These are phyloP conservation scores for Drosophila villosipedis DNA, from an alignment of 2,888 invertebrate species.

Conservation along the genomic window DNA sequence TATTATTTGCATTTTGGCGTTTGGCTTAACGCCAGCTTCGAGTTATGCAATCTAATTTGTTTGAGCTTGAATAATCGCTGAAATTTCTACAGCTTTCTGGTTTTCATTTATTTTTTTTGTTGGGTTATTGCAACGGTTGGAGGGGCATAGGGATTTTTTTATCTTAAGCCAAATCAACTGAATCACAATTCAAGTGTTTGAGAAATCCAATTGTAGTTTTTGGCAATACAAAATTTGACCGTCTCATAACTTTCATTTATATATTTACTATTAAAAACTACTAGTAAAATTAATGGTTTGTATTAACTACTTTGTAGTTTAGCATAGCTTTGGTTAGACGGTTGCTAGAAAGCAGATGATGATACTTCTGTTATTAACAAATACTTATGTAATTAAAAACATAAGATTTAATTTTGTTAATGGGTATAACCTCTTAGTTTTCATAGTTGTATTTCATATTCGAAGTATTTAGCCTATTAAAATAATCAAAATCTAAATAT, in stretches of 20 bases:
- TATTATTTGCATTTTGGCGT: slow-evolving; percentile 23
- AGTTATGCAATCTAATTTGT: slow-evolving; percentile 62
- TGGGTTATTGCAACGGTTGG: slow-evolving; percentile 9
- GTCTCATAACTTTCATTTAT: not conserved
- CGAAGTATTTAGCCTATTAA: not conserved
- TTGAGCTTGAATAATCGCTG: slow-evolving; percentile 45
- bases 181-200: slow-evolving; percentile 26
- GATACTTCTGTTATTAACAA: no score
- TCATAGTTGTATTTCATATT: not conserved
- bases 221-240: not conserved
- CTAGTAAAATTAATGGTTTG: not conserved
- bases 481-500: not conserved
- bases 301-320: not conserved
- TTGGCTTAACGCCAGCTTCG: slow-evolving; percentile 46
- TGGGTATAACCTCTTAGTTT: not conserved
- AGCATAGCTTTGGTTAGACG: not conserved
- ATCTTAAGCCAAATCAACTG: slow-evolving; percentile 52
- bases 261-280: not conserved
- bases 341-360: not conserved
- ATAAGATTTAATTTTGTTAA: not conserved
- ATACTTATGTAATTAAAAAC: no score
- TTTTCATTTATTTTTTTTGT: slow-evolving; percentile 10
- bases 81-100: slow-evolving; percentile 28
- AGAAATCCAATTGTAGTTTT: slow-evolving; percentile 6
- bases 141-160: slow-evolving; percentile 15